A percentile compares a stretch with the other conserved stretches of the same genome.
phyloP scores from a whole-genome alignment of 1,140 invertebrate genomes.

The Varroa destructor region DNA sequence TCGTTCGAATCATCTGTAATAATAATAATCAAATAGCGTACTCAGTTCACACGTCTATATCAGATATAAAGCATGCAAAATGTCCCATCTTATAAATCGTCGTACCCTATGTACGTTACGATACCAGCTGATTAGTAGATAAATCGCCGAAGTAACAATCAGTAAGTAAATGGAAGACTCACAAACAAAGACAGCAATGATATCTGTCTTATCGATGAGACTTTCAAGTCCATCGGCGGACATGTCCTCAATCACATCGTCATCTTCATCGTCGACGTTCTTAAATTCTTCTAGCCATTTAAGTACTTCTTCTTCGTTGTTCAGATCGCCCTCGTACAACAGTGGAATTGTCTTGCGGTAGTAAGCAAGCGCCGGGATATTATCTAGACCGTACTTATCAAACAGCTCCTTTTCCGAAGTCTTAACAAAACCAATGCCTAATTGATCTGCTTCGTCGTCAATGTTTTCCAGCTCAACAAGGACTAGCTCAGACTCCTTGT shows the following conservation, averaged over 20 bases:
- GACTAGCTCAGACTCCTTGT: constrained; percentile 76
- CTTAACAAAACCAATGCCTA: constrained; percentile 85
- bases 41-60: not conserved
- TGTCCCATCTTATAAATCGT: not conserved
- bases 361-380: constrained; percentile 74
- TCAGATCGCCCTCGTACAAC: constrained; percentile 58
- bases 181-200: constrained; percentile 42
- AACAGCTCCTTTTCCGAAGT: constrained; percentile 78
- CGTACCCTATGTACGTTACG: not conserved
- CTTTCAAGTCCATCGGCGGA: constrained; percentile 53
- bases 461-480: constrained; percentile 79
- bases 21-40: constrained; percentile 10
- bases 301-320: constrained; percentile 37
- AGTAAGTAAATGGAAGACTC: constrained; percentile 30
- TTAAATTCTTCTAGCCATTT: constrained; percentile 37
- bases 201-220: constrained; percentile 73
- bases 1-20: constrained; percentile 67
- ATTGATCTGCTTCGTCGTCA: constrained; percentile 84
- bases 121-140: not conserved
- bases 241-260: constrained; percentile 84
- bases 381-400: constrained; percentile 69
- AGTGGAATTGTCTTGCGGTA: constrained; percentile 86
- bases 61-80: not conserved
- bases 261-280: constrained; percentile 47
- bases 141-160: too few relatives aligned